Conservation (phyloP, 2,797 vertebrate genomes). For the Garrulus glandarius region DNA sequence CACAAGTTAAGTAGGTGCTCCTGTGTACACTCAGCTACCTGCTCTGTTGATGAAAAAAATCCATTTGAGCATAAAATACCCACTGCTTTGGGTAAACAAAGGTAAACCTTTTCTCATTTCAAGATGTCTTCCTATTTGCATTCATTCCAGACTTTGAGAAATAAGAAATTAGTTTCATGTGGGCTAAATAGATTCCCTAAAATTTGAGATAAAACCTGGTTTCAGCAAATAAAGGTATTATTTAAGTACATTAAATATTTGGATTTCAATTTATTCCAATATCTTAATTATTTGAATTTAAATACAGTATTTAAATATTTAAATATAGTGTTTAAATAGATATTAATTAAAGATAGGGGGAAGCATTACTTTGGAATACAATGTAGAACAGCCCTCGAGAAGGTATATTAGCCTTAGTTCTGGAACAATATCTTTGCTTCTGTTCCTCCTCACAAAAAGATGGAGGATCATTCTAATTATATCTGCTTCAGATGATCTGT, state of each 20-base stretch:
- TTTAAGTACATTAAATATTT: not conserved
- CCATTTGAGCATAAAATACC: not conserved
- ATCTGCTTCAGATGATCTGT: not conserved
- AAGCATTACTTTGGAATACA: not conserved
- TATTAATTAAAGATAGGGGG: not conserved
- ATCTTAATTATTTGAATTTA: slow-evolving; percentile 4
- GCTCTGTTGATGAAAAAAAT: not conserved
- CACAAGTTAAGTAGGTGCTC: not conserved
- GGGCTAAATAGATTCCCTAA: not conserved
- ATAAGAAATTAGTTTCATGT: not conserved
- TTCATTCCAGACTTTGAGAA: slow-evolving; percentile 5
- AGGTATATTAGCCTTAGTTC: not conserved
- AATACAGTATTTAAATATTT: not conserved
- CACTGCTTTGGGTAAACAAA: not conserved
- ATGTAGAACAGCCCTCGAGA: not conserved
- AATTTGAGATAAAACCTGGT: not conserved
- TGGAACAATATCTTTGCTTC: not conserved
- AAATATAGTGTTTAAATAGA: not conserved
- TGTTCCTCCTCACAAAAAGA: not conserved
- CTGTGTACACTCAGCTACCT: not conserved
- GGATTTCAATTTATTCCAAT: not conserved
- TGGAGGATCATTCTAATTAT: not conserved
- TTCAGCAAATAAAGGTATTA: slow-evolving; percentile 29
- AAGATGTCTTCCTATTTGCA: not conserved
- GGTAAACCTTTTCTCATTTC: not conserved